Evolutionary conservation across 2,888 invertebrate species (phyloP), one percentile per base, ranked within the genome.

Genomic region (Buathra laborator): DNA sequence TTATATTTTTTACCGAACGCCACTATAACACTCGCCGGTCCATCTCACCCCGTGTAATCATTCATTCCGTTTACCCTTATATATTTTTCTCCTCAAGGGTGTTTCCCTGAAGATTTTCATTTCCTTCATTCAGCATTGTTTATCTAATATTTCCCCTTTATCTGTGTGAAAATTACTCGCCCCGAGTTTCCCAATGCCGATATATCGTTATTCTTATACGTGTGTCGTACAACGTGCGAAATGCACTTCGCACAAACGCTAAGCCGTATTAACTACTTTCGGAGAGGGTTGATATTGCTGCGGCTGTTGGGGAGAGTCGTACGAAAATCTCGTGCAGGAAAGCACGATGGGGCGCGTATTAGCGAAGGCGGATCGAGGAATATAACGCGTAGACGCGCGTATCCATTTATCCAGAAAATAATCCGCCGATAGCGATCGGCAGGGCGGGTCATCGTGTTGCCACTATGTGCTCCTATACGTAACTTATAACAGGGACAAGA

Each of bases 391-490:
- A 62, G 72, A 70, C 79, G 71, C 79, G 71, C 67, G 89, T 88
- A 89, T 92, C 90, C 92, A 90, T 92, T 92, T 93, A 93, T 92
- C 91, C 90, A 89, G 91, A 93, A 93, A 93, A 93, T 93, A 93
- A 93, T 94, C 93, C 92, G 7, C 53, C 80, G 91, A 92, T 91
- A 90, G 86, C 81, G 37, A 92, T 91, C 91, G 76, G 32, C 56
- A n/a, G 70, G 43, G 76, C 62, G 72, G 16, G 56, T 76, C 72
- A 56, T 67, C 59, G 51, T 44, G 12, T 37, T 48, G 32, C 3
- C 46, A 3, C 46, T 24, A 51, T 44, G 16, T 32, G 19, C 56
- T 74, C 24, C 29, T 66, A 24, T 44, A 79, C 56, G 67, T 46
- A 74, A 66, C 32, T 64, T 72, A 72, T 51, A 80, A 43, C 62